phyloP scores from a whole-genome alignment of 2,113 vertebrate species.

The Electrona antarctica region DNA sequence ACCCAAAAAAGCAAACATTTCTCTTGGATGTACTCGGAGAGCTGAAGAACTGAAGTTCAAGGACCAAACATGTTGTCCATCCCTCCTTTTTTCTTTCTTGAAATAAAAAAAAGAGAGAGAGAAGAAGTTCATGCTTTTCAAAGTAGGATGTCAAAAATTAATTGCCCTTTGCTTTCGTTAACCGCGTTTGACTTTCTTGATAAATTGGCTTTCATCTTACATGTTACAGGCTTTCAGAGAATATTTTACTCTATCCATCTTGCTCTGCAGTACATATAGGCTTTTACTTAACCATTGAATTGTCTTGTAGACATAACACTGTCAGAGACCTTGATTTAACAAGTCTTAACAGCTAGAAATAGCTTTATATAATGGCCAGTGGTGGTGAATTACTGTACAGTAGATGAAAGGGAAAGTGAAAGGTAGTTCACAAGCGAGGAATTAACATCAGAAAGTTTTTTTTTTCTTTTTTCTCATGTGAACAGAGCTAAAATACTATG shows the following conservation, averaged over 20 bases:
- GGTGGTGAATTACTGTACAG: neutral
- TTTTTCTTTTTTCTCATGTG: neutral
- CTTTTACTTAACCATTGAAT: constrained; percentile 12
- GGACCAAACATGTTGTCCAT: constrained; percentile 39
- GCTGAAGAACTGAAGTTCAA: constrained; percentile 31
- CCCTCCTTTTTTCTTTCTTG: constrained; percentile 19
- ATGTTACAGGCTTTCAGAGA: constrained; percentile 1
- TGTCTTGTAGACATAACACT: constrained; percentile 48
- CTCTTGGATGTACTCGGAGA: constrained; percentile 61
- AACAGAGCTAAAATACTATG: neutral
- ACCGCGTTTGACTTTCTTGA: constrained; percentile 5
- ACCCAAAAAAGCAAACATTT: constrained; percentile 71
- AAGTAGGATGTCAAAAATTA: constrained; percentile 36
- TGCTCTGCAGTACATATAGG: neutral
- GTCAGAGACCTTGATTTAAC: constrained; percentile 27
- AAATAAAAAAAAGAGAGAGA: no score
- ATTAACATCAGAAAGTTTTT: no score
- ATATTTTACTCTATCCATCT: neutral
- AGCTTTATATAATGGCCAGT: neutral
- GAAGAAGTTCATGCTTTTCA: constrained; percentile 30
- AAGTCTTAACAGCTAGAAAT: constrained; percentile 3
- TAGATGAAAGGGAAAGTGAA: neutral
- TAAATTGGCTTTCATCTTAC: constrained; percentile 16
- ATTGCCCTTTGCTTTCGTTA: constrained; percentile 26
- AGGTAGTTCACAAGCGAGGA: neutral